Conservation (phyloP, 2,888 invertebrate species). For the Daptonema setosum region DNA sequence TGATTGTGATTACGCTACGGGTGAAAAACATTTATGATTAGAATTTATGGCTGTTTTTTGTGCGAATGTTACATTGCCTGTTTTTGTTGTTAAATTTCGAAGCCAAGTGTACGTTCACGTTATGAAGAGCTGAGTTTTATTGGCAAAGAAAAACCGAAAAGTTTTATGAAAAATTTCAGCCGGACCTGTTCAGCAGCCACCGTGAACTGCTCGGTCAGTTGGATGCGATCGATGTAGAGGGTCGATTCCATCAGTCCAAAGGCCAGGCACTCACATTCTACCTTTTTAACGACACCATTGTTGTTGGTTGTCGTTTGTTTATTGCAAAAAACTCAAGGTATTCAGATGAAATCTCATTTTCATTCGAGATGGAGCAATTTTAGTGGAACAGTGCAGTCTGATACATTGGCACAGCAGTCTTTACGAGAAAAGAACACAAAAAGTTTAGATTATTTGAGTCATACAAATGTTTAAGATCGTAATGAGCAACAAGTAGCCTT, state of each 20-base stretch:
- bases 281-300: constrained; percentile 57
- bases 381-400: too few species aligned
- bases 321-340: too few species aligned
- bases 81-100: neutral
- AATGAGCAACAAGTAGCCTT: neutral
- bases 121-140: too few species aligned
- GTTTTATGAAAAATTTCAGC: constrained; percentile 8
- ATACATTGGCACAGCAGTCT: too few species aligned
- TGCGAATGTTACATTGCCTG: too few species aligned
- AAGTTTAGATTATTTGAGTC: neutral
- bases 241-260: constrained; percentile 39
- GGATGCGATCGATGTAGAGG: constrained; percentile 11
- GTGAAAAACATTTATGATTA: too few species aligned
- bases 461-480: neutral
- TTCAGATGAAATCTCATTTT: too few species aligned
- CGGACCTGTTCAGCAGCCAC: constrained; percentile 11
- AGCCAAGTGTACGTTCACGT: too few species aligned
- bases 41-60: too few species aligned
- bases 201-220: constrained; percentile 9
- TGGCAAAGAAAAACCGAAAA: neutral
- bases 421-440: too few species aligned
- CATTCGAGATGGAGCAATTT: too few species aligned
- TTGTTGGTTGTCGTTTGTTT: neutral
- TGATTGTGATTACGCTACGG: too few species aligned
- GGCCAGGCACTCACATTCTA: constrained; percentile 69